Conservation (phyloP, 2,113 vertebrate species). For the Ovibos moschatus region DNA sequence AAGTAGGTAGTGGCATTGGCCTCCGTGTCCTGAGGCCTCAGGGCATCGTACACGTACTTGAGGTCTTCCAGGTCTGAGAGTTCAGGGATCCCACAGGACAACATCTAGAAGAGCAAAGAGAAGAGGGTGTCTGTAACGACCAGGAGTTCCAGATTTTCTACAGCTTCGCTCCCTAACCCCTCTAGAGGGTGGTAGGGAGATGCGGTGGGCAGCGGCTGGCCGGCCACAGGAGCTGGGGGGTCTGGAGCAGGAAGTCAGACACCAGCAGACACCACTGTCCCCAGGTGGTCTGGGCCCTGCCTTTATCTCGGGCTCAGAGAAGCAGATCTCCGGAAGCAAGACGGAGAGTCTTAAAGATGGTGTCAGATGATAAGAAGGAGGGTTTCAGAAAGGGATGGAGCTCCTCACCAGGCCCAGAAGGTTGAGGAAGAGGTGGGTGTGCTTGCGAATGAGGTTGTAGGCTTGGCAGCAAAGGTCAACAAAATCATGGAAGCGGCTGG, state of each 20-base stretch:
- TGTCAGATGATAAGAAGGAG: background rate
- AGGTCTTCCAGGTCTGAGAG: conserved; percentile 95
- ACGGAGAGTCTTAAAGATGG: background rate
- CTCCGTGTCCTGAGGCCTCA: conserved; percentile 95
- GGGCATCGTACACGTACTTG: conserved; percentile 95
- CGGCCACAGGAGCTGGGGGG: background rate
- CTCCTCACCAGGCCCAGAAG: conserved; percentile 93
- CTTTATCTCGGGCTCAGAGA: background rate
- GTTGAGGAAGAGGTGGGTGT: conserved; percentile 97
- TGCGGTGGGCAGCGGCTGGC: background rate
- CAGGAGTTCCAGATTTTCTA: background rate
- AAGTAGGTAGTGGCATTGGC: conserved; percentile 97
- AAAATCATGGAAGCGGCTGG: conserved; percentile 98
- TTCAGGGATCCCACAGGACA: conserved; percentile 97
- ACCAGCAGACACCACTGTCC: background rate
- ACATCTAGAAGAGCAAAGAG: conserved; percentile 84
- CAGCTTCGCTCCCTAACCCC: background rate
- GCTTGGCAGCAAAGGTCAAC: conserved; percentile 98
- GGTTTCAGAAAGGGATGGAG: background rate
- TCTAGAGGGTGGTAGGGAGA: background rate
- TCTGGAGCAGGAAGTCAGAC: background rate
- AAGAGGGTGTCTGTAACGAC: background rate
- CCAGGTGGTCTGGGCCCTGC: background rate
- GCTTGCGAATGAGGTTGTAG: conserved; percentile 98
- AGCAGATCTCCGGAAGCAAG: background rate